A percentile compares a stretch with the other conserved stretches of the same genome.
phyloP scores from a whole-genome alignment of 2,888 invertebrate species.

The Tetanocera ferruginea region DNA sequence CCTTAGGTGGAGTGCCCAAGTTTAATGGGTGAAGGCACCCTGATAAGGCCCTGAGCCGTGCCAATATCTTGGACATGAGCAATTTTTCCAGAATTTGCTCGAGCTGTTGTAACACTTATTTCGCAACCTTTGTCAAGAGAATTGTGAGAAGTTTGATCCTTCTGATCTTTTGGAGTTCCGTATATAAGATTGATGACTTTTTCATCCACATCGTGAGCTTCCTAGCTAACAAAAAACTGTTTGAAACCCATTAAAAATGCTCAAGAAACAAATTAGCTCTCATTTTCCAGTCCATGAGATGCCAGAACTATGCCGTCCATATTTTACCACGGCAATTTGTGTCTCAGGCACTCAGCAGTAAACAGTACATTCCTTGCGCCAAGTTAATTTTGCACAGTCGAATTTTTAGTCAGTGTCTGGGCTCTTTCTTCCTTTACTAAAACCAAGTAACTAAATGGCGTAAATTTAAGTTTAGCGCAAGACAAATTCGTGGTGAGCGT shows the following conservation, averaged over 20 bases:
- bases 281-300: conserved; percentile 85
- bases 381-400: conserved; percentile 78
- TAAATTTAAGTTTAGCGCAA: conserved; percentile 83
- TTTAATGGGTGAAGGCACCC: conserved; percentile 86
- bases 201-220: conserved; percentile 81
- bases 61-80: conserved; percentile 87
- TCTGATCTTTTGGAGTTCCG: conserved; percentile 71
- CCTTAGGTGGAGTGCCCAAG: conserved; percentile 83
- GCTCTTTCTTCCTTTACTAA: conserved; percentile 86
- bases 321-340: conserved; percentile 93
- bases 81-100: conserved; percentile 79
- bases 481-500: no score
- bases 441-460: conserved; percentile 89
- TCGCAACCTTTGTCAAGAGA: conserved; percentile 74
- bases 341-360: conserved; percentile 77
- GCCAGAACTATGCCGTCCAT: conserved; percentile 76
- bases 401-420: conserved; percentile 78
- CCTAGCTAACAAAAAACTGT: conserved; percentile 80
- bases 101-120: conserved; percentile 86
- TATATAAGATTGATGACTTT: conserved; percentile 83
- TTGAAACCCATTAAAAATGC: conserved; percentile 82
- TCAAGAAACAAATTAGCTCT: conserved; percentile 97
- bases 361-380: conserved; percentile 86
- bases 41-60: conserved; percentile 75
- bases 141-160: conserved; percentile 64